Evolutionary conservation across 2,888 invertebrate species (phyloP).

Genomic region (Stenurella melanura): DNA sequence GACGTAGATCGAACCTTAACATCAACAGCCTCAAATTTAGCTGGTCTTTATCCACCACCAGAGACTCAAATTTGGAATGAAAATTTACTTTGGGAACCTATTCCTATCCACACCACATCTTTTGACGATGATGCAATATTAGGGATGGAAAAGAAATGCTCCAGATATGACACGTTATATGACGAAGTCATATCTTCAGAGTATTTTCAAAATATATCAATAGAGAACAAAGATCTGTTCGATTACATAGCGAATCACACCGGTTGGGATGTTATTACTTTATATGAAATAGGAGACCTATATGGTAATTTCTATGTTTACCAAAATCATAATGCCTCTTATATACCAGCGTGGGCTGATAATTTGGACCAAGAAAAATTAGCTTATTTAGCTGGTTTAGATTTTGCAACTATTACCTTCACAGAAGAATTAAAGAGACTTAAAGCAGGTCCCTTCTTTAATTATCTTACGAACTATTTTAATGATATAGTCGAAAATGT

Average conservation of each 20-base stretch:
- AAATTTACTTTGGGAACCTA: constrained; percentile 82
- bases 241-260: constrained; percentile 23
- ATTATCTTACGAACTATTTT: constrained; percentile 80
- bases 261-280: constrained; percentile 72
- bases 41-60: constrained; percentile 82
- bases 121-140: constrained; percentile 66
- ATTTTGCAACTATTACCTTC: constrained; percentile 6
- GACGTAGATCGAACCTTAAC: constrained; percentile 91
- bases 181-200: constrained; percentile 64
- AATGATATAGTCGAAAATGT: constrained; percentile 56
- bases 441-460: constrained; percentile 78
- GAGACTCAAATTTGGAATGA: constrained; percentile 78
- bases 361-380: constrained; percentile 19
- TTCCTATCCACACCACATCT: constrained; percentile 82
- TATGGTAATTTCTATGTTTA: constrained; percentile 63
- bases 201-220: constrained; percentile 62
- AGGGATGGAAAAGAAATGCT: constrained; percentile 78
- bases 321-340: constrained; percentile 36
- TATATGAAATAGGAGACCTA: constrained; percentile 77
- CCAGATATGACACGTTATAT: constrained; percentile 78
- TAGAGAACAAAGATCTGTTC: constrained; percentile 74
- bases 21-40: constrained; percentile 87
- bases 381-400: constrained; percentile 19
- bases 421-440: constrained; percentile 74
- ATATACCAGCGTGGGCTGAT: constrained; percentile 29